Evolutionary conservation across 30 jellyfish, hydroid and myxozoan genomes (phyloP), one percentile per base, ranked within the genome.

Genomic region (Turritopsis dohrnii): DNA sequence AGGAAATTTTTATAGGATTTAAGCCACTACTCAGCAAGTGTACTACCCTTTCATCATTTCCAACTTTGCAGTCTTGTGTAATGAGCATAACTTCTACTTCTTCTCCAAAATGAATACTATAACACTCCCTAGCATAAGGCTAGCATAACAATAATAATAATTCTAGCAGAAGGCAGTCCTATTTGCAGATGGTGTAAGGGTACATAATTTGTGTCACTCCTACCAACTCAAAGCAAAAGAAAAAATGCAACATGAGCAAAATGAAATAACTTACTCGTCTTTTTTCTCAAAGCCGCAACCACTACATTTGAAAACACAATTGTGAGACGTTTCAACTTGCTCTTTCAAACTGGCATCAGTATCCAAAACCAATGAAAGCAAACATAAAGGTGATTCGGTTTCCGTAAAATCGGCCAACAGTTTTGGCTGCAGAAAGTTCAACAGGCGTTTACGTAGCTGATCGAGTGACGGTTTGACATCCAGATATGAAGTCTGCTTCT

Each of bases 341-440:
- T 53, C 87, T 31, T 80, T 8, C n/a, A 80, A 80, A 23, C 29
- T 16, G 20, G 7, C 29, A 27, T 80, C 81, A 9, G 87, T 65
- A 25, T 80, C 52, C 79, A 80, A 1, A 16, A 80, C 29, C 29
- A 80, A 21, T 21, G 81, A 80, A 23, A 80, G 81, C 7, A 0
- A 80, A 21, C 41, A 31, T 31, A 80, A 29, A 65, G 87, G 87
- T 3, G 87, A 31, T 3, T 80, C 87, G 21, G 24, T 84, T 21
- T 80, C 82, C 19, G 18, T 65, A 26, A 22, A 21, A 26, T 52
- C 52, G 18, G 84, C 1, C 26, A 80, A 80, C 79, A 80, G 52
- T 60, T 53, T 80, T 52, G 87, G 83, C 52, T 80, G 81, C 30
- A 80, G 8, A 29, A 80, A 80, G 54, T 80, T 52, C 17, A 80